Conservation (phyloP, 2,113 vertebrate species). For the Macrotis lagotis region DNA sequence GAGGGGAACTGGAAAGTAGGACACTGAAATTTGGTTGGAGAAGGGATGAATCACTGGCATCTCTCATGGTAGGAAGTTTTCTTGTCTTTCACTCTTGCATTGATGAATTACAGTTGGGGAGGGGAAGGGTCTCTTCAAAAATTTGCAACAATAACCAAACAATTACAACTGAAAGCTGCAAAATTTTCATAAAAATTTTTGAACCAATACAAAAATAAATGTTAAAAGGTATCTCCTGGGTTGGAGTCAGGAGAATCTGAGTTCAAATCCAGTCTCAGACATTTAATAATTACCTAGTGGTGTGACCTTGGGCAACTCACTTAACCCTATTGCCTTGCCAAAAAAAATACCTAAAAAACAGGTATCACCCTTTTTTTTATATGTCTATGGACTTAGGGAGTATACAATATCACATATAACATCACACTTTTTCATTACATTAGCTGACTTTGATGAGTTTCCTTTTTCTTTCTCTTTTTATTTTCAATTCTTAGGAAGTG, state of each 20-base stretch:
- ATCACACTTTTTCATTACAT: background rate
- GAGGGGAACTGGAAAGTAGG: no score
- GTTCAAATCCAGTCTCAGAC: no score
- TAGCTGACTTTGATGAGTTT: background rate
- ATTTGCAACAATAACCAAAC: background rate
- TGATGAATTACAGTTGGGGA: background rate
- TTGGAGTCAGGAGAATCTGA: no score
- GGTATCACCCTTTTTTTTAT: no score
- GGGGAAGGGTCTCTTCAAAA: background rate
- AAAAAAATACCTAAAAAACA: no score
- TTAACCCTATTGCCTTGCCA: no score
- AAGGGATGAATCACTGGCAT: background rate
- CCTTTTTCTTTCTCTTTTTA: background rate
- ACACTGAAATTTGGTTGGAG: background rate
- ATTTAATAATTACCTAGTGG: no score
- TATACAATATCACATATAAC: background rate
- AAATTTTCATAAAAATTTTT: background rate
- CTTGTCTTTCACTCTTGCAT: background rate
- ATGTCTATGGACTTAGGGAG: no score
- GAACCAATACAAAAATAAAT: background rate
- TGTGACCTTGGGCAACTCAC: no score
- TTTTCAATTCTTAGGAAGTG: background rate
- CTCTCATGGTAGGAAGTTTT: background rate
- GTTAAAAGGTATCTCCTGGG: background rate
- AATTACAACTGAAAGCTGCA: background rate